Conservation (phyloP, 2,797 vertebrate genomes). For the Sebastes flavidus region DNA sequence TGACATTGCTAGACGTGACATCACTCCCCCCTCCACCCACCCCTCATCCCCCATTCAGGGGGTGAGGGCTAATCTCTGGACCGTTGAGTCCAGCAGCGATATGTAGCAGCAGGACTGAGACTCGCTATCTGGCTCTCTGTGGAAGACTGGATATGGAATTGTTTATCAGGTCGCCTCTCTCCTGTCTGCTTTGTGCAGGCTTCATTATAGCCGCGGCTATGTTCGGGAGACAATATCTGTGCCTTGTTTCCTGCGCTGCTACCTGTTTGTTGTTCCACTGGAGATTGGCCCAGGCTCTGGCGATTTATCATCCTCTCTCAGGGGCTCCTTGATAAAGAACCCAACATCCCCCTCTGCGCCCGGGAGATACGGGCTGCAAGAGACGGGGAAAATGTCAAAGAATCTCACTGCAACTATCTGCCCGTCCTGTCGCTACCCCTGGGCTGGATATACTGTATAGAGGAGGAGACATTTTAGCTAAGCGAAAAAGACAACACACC, state of each 20-base stretch:
- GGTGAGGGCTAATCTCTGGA: constrained; percentile 61
- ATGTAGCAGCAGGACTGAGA: constrained; percentile 52
- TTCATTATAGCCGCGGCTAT: constrained; percentile 73
- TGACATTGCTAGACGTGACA: constrained; percentile 25
- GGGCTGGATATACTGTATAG: constrained; percentile 58
- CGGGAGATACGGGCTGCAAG: constrained; percentile 66
- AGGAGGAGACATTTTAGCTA: constrained; percentile 49
- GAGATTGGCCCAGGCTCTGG: constrained; percentile 68
- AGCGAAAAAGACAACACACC: constrained; percentile 60
- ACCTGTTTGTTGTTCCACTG: constrained; percentile 78
- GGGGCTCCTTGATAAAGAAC: constrained; percentile 76
- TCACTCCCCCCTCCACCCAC: not conserved
- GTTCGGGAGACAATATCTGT: constrained; percentile 76
- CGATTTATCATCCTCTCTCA: constrained; percentile 78
- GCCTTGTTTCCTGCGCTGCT: constrained; percentile 74
- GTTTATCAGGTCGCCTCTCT: constrained; percentile 71
- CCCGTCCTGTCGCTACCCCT: constrained; percentile 55
- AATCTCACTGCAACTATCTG: constrained; percentile 64
- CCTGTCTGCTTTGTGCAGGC: constrained; percentile 70
- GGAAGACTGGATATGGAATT: constrained; percentile 76
- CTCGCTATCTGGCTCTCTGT: constrained; percentile 61
- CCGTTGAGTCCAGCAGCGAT: constrained; percentile 65
- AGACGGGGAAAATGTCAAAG: constrained; percentile 67
- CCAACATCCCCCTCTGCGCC: constrained; percentile 67
- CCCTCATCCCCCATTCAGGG: constrained; percentile 16